phyloP scores from a whole-genome alignment of 2,888 invertebrate genomes.

The Caenorhabditis wallacei region DNA sequence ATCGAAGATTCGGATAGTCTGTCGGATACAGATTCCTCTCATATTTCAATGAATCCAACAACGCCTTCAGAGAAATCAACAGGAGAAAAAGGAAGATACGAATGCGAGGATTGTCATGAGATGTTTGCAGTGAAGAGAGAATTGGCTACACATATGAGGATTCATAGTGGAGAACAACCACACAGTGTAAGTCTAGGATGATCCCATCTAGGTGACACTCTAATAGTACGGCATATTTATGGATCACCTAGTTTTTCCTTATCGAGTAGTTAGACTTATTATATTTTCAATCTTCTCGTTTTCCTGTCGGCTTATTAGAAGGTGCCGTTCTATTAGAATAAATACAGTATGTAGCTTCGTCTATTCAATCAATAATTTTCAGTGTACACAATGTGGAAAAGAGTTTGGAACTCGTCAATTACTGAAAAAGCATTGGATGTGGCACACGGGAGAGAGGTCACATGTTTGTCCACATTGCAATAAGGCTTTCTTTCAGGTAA shows the following conservation, averaged over 20 bases:
- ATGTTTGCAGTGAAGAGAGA: conserved; percentile 84
- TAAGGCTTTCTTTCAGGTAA: conserved; percentile 83
- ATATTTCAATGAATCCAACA: conserved; percentile 20
- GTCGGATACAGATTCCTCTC: conserved; percentile 57
- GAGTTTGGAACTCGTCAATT: conserved; percentile 84
- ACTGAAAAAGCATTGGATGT: conserved; percentile 84
- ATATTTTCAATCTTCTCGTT: too few species aligned
- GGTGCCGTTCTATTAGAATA: too few species aligned
- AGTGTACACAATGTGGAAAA: conserved; percentile 84
- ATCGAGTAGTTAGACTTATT: too few species aligned
- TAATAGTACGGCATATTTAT: too few species aligned
- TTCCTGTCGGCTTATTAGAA: too few species aligned
- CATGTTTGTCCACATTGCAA: conserved; percentile 84
- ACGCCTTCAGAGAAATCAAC: conserved; percentile 79
- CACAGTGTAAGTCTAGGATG: conserved; percentile 71
- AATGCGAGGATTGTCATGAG: conserved; percentile 83
- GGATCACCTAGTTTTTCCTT: too few species aligned
- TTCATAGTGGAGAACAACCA: conserved; percentile 84
- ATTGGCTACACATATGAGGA: conserved; percentile 83
- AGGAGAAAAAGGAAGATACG: conserved; percentile 79
- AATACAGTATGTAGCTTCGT: too few species aligned
- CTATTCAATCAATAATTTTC: conserved; percentile 35
- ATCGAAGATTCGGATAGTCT: conserved; percentile 38
- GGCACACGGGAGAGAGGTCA: conserved; percentile 84
- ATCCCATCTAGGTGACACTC: too few species aligned